Evolutionary conservation across 2,113 vertebrate species (phyloP).

Genomic region (Lathamus discolor): DNA sequence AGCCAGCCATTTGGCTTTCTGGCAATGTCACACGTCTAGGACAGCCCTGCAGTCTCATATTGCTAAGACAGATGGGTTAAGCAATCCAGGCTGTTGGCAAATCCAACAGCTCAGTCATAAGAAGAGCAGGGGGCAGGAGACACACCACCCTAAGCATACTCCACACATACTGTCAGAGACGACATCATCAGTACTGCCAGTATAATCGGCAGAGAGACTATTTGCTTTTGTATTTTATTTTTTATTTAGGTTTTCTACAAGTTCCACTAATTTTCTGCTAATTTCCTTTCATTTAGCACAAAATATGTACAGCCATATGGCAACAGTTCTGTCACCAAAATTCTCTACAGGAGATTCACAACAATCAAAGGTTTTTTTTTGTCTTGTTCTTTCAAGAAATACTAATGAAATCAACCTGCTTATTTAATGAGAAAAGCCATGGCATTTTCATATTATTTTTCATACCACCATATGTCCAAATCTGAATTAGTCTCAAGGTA

Average conservation of each 20-base stretch:
- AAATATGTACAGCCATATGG: background rate
- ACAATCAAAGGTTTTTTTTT: background rate
- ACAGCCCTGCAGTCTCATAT: background rate
- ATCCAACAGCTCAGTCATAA: background rate
- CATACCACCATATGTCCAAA: background rate
- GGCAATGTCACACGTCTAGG: rapidly evolving
- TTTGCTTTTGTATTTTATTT: background rate
- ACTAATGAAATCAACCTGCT: background rate
- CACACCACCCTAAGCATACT: background rate
- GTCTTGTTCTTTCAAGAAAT: background rate
- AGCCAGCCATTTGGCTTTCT: background rate
- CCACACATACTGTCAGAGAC: background rate
- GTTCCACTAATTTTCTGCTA: background rate
- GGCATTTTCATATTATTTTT: background rate
- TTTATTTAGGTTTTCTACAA: background rate
- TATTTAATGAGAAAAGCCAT: background rate
- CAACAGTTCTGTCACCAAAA: background rate
- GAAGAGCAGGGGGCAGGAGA: background rate
- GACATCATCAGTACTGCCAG: background rate
- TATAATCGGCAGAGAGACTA: background rate
- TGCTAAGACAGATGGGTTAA: background rate
- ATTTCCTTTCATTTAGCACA: background rate
- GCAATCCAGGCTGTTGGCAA: background rate
- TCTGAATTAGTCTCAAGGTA: background rate
- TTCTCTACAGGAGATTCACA: background rate